These are phyloP conservation scores for Caranx melampygus DNA, from an alignment of 2,113 vertebrate genomes.

Conservation along the genomic window DNA sequence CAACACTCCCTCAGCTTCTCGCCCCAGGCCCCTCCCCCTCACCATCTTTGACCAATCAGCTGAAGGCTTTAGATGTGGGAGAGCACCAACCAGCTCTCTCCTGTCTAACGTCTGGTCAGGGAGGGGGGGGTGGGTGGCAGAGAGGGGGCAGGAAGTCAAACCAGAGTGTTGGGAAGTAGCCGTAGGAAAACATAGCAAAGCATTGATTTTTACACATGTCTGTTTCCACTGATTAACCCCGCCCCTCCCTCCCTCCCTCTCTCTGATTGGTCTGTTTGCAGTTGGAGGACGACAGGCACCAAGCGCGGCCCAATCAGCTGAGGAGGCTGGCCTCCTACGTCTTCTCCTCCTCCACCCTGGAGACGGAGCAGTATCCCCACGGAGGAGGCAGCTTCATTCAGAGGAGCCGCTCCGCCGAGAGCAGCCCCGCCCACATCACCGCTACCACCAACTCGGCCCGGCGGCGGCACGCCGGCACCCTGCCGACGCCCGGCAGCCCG, in stretches of 20 bases:
- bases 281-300: constrained; percentile 95
- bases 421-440: constrained; percentile 93
- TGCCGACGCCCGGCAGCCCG: constrained; percentile 87
- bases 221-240: constrained; percentile 82
- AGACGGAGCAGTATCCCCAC: constrained; percentile 98
- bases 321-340: constrained; percentile 99
- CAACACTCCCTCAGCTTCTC: constrained; percentile 52
- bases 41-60: constrained; percentile 53
- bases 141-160: constrained; percentile 57
- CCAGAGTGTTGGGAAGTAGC: constrained; percentile 55
- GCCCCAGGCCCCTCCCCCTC: constrained; percentile 57
- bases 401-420: constrained; percentile 98
- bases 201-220: neutral
- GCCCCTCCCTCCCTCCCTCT: constrained; percentile 84
- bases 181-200: constrained; percentile 25
- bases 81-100: constrained; percentile 62
- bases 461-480: constrained; percentile 72
- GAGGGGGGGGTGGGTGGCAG: constrained; percentile 32
- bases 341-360: constrained; percentile 98
- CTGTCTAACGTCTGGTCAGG: constrained; percentile 51
- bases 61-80: constrained; percentile 62
- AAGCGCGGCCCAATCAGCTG: constrained; percentile 96
- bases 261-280: constrained; percentile 99
- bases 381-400: constrained; percentile 92
- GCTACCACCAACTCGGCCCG: constrained; percentile 70